phyloP scores from a whole-genome alignment of 92 coral and sea anemone species.

The Diadumene lineata region DNA sequence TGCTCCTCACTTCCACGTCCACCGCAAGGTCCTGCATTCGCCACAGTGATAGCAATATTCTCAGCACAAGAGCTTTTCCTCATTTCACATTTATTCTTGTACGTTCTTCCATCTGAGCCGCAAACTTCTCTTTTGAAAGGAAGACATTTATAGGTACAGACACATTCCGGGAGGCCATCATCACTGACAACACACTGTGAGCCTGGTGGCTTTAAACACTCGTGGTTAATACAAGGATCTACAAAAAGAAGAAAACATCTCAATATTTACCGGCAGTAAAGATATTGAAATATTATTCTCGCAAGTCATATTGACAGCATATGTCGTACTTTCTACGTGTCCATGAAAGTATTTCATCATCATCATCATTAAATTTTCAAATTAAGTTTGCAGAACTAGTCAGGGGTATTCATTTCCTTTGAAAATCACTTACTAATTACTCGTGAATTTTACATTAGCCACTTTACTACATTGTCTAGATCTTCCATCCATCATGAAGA shows the following conservation, averaged over 20 bases:
- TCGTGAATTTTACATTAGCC: no score
- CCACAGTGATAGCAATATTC: background rate
- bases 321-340: no score
- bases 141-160: conserved; percentile 14
- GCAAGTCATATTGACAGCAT: no score
- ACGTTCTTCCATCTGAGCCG: conserved; percentile 24
- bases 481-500: no score
- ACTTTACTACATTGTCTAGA: no score
- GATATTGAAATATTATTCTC: no score
- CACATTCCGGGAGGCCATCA: background rate
- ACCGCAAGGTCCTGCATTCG: conserved; percentile 10
- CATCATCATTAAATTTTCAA: no score
- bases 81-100: conserved; percentile 16
- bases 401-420: no score
- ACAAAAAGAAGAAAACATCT: background rate
- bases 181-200: background rate
- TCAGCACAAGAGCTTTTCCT: conserved; percentile 2
- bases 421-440: no score
- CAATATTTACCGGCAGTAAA: no score
- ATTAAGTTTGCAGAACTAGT: no score
- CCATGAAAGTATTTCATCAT: no score
- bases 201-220: conserved; percentile 1
- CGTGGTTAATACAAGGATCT: conserved; percentile 21
- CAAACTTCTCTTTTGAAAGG: conserved; percentile 8
- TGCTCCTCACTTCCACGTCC: background rate